Base-by-base conservation (phyloP, 1,140 invertebrate genomes). In the Ptiloglossa arizonensis region DNA sequence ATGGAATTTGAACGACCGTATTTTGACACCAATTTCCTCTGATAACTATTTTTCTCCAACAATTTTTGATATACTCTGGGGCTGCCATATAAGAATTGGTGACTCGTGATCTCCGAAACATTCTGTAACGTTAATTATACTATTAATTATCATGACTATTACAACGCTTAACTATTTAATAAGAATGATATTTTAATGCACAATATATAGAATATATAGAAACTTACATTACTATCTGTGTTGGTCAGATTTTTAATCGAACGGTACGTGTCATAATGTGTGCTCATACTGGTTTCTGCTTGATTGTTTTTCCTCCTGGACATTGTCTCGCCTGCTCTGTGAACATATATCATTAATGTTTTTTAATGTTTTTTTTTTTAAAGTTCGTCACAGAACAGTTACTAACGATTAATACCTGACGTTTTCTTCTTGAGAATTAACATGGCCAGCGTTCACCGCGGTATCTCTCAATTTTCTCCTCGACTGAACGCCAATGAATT, bases 261-360 rank as follows among this genome's bases (percentile, higher is more conserved):
- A 2, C 46, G 72, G 22, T 68, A 80, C 35, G 27, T 54, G 6
- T 54, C 46, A 8, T 50, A 70, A 52, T 77, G 66, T 15, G 66
- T 70, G 19, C 9, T 44, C 15, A 78, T 72, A 50, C 24, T 66
- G 4, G 38, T 71, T 13, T 84, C 81, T 66, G 59, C 64, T 24
- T 83, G 76, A 56, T 78, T 54, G 54, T 52, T 78, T 52, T 77
- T 86, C n/a, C 77, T 79, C 4, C 72, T 59, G 38, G 82, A 62
- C 41, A 57, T 68, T 19, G 76, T 24, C 4, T 50, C 75, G 19
- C 77, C 78, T 11, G 56, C 73, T 35, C 83, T 85, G 44, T n/a
- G 22, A 15, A 41, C 1, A 64, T 41, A 56, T 22, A 29, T 29
- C 17, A n/a, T 32, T 54, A 60, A 57, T 35, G 13, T 0, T 52